Base-by-base conservation (phyloP, 2,888 invertebrate species). In the Ctenicera cuprea region DNA sequence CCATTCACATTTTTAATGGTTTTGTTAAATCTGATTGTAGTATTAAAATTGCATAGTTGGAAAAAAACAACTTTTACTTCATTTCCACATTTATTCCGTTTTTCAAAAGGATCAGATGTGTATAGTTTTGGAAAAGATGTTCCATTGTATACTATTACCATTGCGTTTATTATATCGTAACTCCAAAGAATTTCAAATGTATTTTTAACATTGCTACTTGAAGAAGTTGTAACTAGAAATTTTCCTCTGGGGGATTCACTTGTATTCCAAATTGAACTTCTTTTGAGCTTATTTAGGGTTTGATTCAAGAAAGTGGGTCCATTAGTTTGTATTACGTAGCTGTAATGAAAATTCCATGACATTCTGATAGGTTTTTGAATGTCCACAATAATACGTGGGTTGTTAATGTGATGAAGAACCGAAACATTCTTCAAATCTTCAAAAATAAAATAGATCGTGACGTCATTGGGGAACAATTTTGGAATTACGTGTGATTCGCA, bases 161-260 rank as follows among this genome's bases (percentile, higher is more conserved):
- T 37, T 16, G 8, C n/a, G 9, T 30, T 30, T 33, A 33, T 57
- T 14, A 57, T 57, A 30, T 57, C 57, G 22, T 9, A 57, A 33
- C 22, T 11, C 14, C 18, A 57, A 18, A 57, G 18, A 14, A 30
- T 12, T 16, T 33, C 14, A 57, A 57, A 57, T 9, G 33, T 16
- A 8, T 16, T 3, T 37, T 5, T 30, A 14, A 16, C 1, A 16
- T 18, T 37, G 14, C n/a, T 1, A 22, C n/a, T 12, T 14, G 7
- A 8, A 8, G 30, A 16, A 1, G 12, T 7, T 11, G 33, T 16
- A 26, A 26, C n/a, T 9, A 57, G 3, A 37, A 57, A 57, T 2
- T 57, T 57, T 14, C 16, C 30, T 18, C 37, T n/a, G 5, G 57
- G 57, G 8, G 57, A 57, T 8, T 26, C 26, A 9, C 14, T 57